Base-by-base conservation (phyloP, 1,140 invertebrate genomes). In the Acromyrmex heyeri region DNA sequence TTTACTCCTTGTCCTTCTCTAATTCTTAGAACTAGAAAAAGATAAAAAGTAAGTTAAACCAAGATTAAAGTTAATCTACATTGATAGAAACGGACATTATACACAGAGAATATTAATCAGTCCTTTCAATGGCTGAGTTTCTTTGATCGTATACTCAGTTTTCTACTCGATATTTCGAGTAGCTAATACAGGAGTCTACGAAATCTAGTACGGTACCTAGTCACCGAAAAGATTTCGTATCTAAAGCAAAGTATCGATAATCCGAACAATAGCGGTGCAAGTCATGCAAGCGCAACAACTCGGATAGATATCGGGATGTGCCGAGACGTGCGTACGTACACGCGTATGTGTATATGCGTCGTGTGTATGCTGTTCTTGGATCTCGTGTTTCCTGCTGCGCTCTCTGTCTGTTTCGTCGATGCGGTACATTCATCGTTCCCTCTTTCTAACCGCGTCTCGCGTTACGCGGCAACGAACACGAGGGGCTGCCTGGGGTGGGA, bases 221-320 rank as follows among this genome's bases (percentile, higher is more conserved):
- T 30, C 24, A 18, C 30, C 72, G 59, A 78, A 81, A 70, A 69
- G 64, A 81, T 69, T 38, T 10, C 16, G n/a, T 21, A 57, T 14
- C 77, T 30, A 55, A 69, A 70, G 77, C 48, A 8, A 55, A 38
- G 77, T 81, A 81, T 70, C 77, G 64, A 81, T 81, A 70, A n/a
- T 69, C 16, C 48, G 77, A 70, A 81, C 77, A 70, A 81, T 81
- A 70, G 64, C 64, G 21, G n/a, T 57, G 62, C 50, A 81, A 81
- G 64, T 69, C 64, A 64, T 57, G 62, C 77, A 44, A 81, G 48
- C 48, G 77, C 77, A 70, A 70, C 77, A 70, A 67, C 65, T 55
- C 48, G 64, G 30, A 38, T 70, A 70, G 65, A 81, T 78, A 81
- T 70, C 64, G 64, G 30, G 27, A 34, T 6, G 30, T 34, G 30